A percentile compares a stretch with the other conserved stretches of the same genome.
Conservation (phyloP, 2,113 vertebrate species). For the Cinclus cinclus region DNA sequence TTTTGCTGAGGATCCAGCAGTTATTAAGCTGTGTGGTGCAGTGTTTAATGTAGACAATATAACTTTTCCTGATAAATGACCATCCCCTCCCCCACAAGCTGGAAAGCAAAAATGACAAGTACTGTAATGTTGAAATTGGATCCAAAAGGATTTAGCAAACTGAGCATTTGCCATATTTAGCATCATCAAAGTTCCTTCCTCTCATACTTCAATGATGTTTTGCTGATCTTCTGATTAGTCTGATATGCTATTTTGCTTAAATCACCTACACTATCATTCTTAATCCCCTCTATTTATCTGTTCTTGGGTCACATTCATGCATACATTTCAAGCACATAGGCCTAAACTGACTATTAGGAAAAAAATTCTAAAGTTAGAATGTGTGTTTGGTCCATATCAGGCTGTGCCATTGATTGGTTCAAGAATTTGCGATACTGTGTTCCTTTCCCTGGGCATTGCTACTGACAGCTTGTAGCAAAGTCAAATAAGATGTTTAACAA, state of each 20-base stretch:
- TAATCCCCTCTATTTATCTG: slow-evolving; percentile 43
- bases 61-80: slow-evolving; percentile 57
- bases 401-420: slow-evolving; percentile 20
- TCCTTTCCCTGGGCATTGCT: slow-evolving; percentile 22
- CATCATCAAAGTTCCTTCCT: slow-evolving; percentile 84
- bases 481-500: slow-evolving; percentile 72
- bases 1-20: not conserved
- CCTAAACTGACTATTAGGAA: not conserved
- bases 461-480: slow-evolving; percentile 55
- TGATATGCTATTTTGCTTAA: slow-evolving; percentile 74
- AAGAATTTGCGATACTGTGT: slow-evolving; percentile 23
- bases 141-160: slow-evolving; percentile 84
- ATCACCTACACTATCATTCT: slow-evolving; percentile 30
- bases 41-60: slow-evolving; percentile 12
- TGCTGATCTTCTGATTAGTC: slow-evolving; percentile 83
- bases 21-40: not conserved
- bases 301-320: not conserved
- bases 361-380: not conserved
- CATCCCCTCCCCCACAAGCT: not conserved
- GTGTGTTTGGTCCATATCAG: not conserved
- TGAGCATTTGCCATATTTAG: slow-evolving; percentile 85
- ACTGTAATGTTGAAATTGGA: slow-evolving; percentile 78
- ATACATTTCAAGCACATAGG: not conserved
- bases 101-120: slow-evolving; percentile 56
- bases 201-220: slow-evolving; percentile 80